Conservation (phyloP, 2,888 invertebrate species). For the Melanophora roralis region DNA sequence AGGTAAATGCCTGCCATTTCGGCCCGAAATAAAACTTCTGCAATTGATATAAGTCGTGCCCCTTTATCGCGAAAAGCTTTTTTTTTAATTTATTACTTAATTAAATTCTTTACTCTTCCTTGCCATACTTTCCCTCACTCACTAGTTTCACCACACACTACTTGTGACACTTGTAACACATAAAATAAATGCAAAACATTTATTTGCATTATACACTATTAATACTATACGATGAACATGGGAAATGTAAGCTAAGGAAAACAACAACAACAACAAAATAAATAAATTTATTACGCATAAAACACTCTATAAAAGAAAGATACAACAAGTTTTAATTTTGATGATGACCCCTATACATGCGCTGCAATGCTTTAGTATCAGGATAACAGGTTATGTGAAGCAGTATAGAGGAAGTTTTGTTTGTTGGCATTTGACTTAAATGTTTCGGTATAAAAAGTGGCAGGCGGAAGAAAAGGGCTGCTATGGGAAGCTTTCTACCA, state of each 20-base stretch:
- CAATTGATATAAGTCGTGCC: too few relatives aligned
- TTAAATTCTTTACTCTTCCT: background rate
- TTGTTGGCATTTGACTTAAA: too few relatives aligned
- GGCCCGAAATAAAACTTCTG: too few relatives aligned
- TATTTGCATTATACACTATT: conserved; percentile 50
- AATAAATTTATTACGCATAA: conserved; percentile 59
- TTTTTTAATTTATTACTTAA: background rate
- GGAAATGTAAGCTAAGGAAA: conserved; percentile 31
- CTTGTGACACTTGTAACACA: conserved; percentile 58
- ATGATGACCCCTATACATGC: conserved; percentile 44
- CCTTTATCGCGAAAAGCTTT: too few relatives aligned
- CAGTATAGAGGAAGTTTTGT: too few relatives aligned
- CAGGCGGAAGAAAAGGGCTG: too few relatives aligned
- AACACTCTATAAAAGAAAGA: conserved; percentile 56
- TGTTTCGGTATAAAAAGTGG: too few relatives aligned
- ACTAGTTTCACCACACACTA: conserved; percentile 33
- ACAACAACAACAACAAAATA: conserved; percentile 3
- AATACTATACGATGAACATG: too few relatives aligned
- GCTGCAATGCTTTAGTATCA: too few relatives aligned
- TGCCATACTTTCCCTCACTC: background rate
- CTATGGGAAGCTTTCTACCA: too few relatives aligned
- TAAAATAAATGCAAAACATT: conserved; percentile 49
- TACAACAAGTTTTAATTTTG: conserved; percentile 57
- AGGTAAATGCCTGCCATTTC: too few relatives aligned
- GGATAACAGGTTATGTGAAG: too few relatives aligned